phyloP scores from a whole-genome alignment of 2,797 vertebrate genomes.

The Varecia variegata region DNA sequence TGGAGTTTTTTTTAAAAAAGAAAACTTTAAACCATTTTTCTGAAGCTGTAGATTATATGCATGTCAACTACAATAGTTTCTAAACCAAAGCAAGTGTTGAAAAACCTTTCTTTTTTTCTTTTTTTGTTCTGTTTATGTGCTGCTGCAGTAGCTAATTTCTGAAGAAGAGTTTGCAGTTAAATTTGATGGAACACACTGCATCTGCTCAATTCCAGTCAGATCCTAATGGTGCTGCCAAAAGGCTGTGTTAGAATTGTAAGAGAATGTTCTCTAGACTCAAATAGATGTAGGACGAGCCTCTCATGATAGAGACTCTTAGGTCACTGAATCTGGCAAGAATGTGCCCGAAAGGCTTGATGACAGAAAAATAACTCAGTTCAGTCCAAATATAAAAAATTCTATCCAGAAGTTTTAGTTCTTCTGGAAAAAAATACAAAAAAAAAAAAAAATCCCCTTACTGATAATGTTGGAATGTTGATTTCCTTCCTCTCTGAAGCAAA shows the following conservation, averaged over 20 bases:
- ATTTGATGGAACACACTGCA: neutral
- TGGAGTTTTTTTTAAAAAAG: neutral
- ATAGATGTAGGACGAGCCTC: neutral
- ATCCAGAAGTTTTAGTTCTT: neutral
- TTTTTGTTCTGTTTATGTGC: neutral
- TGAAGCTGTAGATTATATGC: neutral
- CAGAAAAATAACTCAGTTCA: neutral
- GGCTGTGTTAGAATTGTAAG: neutral
- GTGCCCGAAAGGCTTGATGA: neutral
- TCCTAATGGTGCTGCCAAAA: neutral
- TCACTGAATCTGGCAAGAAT: neutral
- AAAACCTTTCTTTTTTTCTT: neutral
- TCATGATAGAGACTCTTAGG: neutral
- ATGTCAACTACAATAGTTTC: neutral
- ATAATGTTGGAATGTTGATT: neutral
- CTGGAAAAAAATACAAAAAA: neutral
- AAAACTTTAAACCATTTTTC: neutral
- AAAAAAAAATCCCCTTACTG: neutral
- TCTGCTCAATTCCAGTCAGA: neutral
- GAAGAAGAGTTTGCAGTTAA: constrained; percentile 24
- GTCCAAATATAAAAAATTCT: neutral
- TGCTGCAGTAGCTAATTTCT: neutral
- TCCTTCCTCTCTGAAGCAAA: neutral
- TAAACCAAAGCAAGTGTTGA: neutral
- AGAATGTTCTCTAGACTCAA: neutral